phyloP scores from a whole-genome alignment of 2,797 vertebrate genomes.

The Hyperoplus lanceolatus region DNA sequence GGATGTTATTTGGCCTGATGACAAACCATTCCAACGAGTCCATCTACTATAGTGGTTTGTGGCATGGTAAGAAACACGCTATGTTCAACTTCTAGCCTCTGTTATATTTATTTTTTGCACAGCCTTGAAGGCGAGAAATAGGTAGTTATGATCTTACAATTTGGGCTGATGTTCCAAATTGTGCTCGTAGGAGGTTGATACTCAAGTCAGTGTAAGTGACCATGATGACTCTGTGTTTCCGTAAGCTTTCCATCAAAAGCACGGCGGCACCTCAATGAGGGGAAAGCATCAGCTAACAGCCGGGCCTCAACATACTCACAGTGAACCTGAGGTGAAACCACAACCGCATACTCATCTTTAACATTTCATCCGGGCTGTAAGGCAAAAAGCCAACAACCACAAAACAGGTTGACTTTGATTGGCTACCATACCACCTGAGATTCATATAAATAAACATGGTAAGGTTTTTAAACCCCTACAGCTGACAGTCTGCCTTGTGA shows the following conservation, averaged over 20 bases:
- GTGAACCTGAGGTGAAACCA: constrained; percentile 80
- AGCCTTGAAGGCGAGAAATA: constrained; percentile 46
- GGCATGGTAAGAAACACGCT: constrained; percentile 22
- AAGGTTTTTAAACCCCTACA: constrained; percentile 38
- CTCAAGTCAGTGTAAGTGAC: constrained; percentile 52
- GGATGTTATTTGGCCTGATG: background rate
- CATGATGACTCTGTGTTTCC: constrained; percentile 69
- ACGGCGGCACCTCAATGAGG: constrained; percentile 56
- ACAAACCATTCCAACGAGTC: background rate
- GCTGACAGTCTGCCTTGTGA: constrained; percentile 43
- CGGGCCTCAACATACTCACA: constrained; percentile 70
- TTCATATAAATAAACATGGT: constrained; percentile 67
- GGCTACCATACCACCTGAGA: constrained; percentile 66
- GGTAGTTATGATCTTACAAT: constrained; percentile 44
- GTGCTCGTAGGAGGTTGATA: constrained; percentile 33
- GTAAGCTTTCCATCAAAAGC: constrained; percentile 66
- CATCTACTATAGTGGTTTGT: constrained; percentile 25
- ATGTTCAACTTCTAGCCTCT: constrained; percentile 29
- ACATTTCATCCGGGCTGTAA: constrained; percentile 64
- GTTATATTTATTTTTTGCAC: constrained; percentile 30
- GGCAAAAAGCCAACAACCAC: constrained; percentile 63
- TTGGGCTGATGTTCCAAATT: constrained; percentile 18
- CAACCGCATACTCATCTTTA: constrained; percentile 78
- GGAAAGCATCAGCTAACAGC: constrained; percentile 75
- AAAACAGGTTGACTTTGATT: constrained; percentile 78